Base-by-base conservation (phyloP, 2,797 vertebrate genomes). In the Atherinosoma microstoma region DNA sequence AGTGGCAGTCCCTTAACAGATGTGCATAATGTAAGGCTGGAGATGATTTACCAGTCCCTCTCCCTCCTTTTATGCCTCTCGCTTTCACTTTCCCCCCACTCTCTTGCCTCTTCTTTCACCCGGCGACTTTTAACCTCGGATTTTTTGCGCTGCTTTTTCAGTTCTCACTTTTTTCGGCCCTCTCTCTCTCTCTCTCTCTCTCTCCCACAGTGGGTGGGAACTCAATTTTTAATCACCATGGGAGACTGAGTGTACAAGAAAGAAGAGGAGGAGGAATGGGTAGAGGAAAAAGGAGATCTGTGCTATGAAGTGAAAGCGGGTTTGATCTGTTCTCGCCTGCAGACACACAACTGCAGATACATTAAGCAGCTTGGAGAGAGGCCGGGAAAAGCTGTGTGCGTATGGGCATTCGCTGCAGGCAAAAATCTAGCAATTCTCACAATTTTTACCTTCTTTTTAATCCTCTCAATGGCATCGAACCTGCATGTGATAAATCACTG, bases 221-320 rank as follows among this genome's bases (percentile, higher is more conserved):
- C 59, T 91, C 72, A n/a, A 74, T 76, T 86, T 90, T 87, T 80
- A 86, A 88, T 88, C 80, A 78, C 87, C 77, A 83, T 77, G 77
- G 79, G 88, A 84, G 83, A 83, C 63, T 67, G 70, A 71, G 76
- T 70, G 75, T 77, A 70, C 32, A 4, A 73, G 70, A 69, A 76
- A 66, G 45, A 53, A 38, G 49, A 53, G 9, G 27, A 32, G 45
- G 38, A 35, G 61, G 61, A 61, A 40, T 53, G 70, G 42, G 56
- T 38, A 49, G 29, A 29, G 10, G 29, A 57, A 35, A 54, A 13
- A 64, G 60, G 56, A 74, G 51, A 65, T 64, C 58, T 82, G 69
- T 49, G 76, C 36, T 42, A 27, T 68, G 64, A 72, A 64, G 49
- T 56, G 67, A 64, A 36, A 76, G 45, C 75, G 16, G 27, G 64